These are phyloP conservation scores for Centropus bengalensis DNA, from an alignment of 2,113 vertebrate genomes.

Conservation along the genomic window DNA sequence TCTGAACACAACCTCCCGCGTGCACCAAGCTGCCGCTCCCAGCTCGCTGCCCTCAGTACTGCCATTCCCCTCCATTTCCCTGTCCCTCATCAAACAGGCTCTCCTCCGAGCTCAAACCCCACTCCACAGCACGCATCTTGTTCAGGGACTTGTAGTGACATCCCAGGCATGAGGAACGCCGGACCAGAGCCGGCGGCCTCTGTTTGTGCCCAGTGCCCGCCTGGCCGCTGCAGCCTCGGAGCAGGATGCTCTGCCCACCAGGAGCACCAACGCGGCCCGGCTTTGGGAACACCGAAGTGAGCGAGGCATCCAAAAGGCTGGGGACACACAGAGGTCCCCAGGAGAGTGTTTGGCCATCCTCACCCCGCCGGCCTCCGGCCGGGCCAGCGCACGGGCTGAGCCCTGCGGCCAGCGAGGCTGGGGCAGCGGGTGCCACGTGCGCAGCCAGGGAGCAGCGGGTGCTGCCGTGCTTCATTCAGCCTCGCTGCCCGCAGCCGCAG, in stretches of 20 bases:
- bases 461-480: not conserved
- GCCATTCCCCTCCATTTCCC: accelerated
- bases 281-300: not conserved
- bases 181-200: accelerated
- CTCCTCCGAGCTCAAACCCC: not conserved
- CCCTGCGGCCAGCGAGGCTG: too few species aligned
- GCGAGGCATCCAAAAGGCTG: accelerated
- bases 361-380: accelerated
- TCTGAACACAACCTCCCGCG: not conserved
- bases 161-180: accelerated
- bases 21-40: accelerated
- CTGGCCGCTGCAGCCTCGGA: not conserved
- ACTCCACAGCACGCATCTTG: accelerated
- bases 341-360: not conserved
- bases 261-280: not conserved
- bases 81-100: accelerated
- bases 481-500: not conserved
- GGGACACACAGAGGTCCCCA: accelerated
- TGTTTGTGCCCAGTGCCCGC: not conserved
- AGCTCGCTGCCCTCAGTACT: too few species aligned
- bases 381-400: accelerated
- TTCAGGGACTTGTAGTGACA: not conserved
- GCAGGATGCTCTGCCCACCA: not conserved
- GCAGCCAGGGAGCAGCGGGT: not conserved
- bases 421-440: accelerated